Conservation (phyloP, 2,888 invertebrate species). For the Gari tellinella region DNA sequence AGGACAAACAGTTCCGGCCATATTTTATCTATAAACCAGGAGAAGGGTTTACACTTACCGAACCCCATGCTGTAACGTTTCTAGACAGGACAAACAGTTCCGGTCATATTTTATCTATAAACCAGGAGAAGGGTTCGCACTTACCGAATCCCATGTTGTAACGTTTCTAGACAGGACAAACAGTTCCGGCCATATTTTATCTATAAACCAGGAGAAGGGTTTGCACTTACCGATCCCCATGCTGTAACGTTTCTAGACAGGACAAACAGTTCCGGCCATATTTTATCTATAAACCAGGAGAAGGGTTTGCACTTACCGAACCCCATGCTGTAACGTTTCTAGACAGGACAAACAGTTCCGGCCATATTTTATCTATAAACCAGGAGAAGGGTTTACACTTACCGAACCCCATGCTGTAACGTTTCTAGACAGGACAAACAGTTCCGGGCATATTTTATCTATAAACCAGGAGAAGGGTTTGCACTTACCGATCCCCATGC, state of each 20-base stretch:
- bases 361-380: constrained; percentile 74
- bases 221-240: constrained; percentile 75
- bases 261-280: constrained; percentile 75
- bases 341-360: constrained; percentile 69
- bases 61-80: constrained; percentile 72
- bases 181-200: constrained; percentile 76
- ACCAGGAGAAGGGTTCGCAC: constrained; percentile 76
- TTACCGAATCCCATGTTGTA: constrained; percentile 71
- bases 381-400: constrained; percentile 75
- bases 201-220: constrained; percentile 73
- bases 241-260: constrained; percentile 65
- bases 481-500: constrained; percentile 73
- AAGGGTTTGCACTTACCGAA: constrained; percentile 72
- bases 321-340: constrained; percentile 72
- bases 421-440: constrained; percentile 62
- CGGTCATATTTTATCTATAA: constrained; percentile 74
- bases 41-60: constrained; percentile 72
- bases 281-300: constrained; percentile 71
- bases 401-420: constrained; percentile 74
- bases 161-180: constrained; percentile 63
- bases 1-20: constrained; percentile 75
- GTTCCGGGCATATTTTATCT: constrained; percentile 75
- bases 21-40: constrained; percentile 72
- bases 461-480: constrained; percentile 74
- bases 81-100: constrained; percentile 67